Evolutionary conservation across 2,888 invertebrate species (phyloP).

Genomic region (Agapostemon virescens): DNA sequence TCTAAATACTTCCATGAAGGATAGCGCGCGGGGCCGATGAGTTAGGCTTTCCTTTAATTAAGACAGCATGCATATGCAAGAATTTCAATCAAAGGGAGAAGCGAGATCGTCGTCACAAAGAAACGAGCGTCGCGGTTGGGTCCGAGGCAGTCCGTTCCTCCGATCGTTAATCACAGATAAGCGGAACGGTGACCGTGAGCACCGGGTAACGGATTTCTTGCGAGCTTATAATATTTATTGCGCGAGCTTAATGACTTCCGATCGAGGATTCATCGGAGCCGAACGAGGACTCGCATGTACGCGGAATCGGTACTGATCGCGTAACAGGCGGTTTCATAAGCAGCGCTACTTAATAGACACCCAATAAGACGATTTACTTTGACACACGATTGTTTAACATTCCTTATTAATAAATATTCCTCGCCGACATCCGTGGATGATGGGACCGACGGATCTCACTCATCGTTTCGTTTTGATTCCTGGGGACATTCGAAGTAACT

Average conservation of each 20-base stretch:
- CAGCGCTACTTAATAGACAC: not conserved
- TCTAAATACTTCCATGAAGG: slow-evolving; percentile 10
- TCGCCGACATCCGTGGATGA: too few species aligned
- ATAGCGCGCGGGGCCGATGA: slow-evolving; percentile 8
- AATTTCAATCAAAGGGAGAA: slow-evolving; percentile 16
- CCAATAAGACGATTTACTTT: not conserved
- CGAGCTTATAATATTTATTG: slow-evolving; percentile 41
- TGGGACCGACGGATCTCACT: too few species aligned
- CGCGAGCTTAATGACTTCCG: slow-evolving; percentile 42
- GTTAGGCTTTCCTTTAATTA: slow-evolving; percentile 19
- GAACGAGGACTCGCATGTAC: slow-evolving; percentile 5
- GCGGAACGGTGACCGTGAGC: slow-evolving; percentile 11
- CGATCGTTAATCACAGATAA: slow-evolving; percentile 50
- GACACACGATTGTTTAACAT: not conserved
- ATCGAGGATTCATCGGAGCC: slow-evolving; percentile 30
- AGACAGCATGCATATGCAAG: slow-evolving; percentile 11
- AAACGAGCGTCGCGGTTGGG: slow-evolving; percentile 4
- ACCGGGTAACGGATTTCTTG: slow-evolving; percentile 35
- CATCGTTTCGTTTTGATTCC: too few species aligned
- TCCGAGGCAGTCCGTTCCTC: slow-evolving; percentile 8
- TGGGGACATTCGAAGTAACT: too few species aligned
- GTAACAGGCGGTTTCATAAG: not conserved
- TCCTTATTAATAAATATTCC: too few species aligned
- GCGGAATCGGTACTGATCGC: not conserved
- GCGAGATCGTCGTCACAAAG: slow-evolving; percentile 14